These are phyloP conservation scores for Sicus ferrugineus DNA, from an alignment of 2,888 invertebrate species.

Conservation along the genomic window DNA sequence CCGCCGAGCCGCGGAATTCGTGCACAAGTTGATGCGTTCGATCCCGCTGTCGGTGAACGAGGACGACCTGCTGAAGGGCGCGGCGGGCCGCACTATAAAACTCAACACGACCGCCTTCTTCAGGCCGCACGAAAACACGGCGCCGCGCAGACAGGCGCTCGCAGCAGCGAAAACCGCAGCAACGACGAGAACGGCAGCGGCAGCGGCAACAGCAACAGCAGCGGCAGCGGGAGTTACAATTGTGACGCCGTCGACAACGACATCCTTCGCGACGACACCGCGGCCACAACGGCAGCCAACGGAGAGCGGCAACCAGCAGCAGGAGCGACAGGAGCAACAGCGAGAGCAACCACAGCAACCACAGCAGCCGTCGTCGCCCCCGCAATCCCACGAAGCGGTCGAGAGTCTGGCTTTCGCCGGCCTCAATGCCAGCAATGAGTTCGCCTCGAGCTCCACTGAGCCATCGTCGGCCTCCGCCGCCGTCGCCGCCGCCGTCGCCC, in stretches of 20 bases:
- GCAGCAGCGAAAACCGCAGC: neutral
- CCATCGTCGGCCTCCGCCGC: constrained; percentile 25
- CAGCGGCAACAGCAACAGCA: neutral
- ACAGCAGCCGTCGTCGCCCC: neutral
- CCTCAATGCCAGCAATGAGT: constrained; percentile 58
- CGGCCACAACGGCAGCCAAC: neutral
- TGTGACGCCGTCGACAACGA: constrained; percentile 17
- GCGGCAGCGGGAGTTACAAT: constrained; percentile 27
- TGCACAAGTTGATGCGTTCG: constrained; percentile 58
- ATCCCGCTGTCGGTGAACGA: constrained; percentile 51
- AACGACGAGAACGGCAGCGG: constrained; percentile 22
- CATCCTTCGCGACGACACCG: neutral
- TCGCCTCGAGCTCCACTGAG: constrained; percentile 36
- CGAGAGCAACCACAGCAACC: neutral
- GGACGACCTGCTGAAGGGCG: constrained; percentile 47
- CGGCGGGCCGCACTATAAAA: constrained; percentile 49
- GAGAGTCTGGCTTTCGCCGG: constrained; percentile 61
- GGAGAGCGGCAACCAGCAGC: constrained; percentile 9
- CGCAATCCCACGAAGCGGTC: constrained; percentile 50
- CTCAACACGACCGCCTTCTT: constrained; percentile 58
- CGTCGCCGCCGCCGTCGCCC: constrained; percentile 38
- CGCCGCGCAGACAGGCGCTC: too few species aligned
- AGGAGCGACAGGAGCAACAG: neutral
- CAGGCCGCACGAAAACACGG: constrained; percentile 42
- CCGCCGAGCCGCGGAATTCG: constrained; percentile 47